phyloP scores from a whole-genome alignment of 2,888 invertebrate genomes.

The Torymus aiolomorphi region DNA sequence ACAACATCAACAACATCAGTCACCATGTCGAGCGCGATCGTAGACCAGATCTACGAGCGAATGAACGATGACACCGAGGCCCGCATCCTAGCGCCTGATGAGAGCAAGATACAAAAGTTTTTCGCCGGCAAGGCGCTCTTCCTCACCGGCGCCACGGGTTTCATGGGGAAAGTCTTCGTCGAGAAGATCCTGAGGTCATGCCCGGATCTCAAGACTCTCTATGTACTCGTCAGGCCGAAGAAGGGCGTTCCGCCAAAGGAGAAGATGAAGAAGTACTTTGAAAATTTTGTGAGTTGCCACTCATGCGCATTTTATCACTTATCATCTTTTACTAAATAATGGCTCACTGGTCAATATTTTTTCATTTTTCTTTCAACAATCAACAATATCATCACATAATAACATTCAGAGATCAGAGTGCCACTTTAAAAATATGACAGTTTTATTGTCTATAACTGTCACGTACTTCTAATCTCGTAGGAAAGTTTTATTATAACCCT shows the following conservation, averaged over 20 bases:
- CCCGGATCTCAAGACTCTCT: constrained; percentile 62
- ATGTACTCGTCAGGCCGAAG: constrained; percentile 59
- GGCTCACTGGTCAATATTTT: too few species aligned
- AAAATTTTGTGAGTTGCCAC: constrained; percentile 59
- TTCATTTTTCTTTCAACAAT: too few species aligned
- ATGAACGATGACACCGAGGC: constrained; percentile 59
- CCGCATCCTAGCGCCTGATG: constrained; percentile 35
- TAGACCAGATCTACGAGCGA: constrained; percentile 62
- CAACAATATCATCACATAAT: too few species aligned
- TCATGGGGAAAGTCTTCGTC: constrained; percentile 63
- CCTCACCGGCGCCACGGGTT: constrained; percentile 64
- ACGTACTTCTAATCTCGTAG: too few species aligned
- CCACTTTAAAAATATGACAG: too few species aligned
- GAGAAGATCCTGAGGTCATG: constrained; percentile 66
- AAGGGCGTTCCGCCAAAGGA: constrained; percentile 46
- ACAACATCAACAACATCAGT: too few species aligned
- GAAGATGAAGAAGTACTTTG: constrained; percentile 59
- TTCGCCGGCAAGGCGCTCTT: constrained; percentile 65
- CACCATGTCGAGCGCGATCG: constrained; percentile 59
- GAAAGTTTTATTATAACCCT: too few species aligned
- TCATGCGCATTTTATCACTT: too few species aligned
- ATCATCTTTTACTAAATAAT: too few species aligned
- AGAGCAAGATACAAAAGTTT: constrained; percentile 63
- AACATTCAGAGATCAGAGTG: too few species aligned
- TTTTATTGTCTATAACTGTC: too few species aligned